These are phyloP conservation scores for Micoletzkya japonica DNA, from an alignment of 2,888 invertebrate genomes.

Conservation along the genomic window DNA sequence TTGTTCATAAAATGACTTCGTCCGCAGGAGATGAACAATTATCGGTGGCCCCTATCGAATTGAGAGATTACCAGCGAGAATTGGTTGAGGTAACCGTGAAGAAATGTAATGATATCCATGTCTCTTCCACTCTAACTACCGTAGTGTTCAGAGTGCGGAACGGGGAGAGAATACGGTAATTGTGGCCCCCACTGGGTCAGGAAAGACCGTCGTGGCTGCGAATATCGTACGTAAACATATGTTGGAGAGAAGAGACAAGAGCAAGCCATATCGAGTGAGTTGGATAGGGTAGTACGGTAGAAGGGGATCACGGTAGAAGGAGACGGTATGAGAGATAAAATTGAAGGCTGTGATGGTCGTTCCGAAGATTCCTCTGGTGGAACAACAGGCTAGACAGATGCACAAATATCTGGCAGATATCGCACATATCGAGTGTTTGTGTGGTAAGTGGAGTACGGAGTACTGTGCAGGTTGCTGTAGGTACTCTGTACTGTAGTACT, in stretches of 20 bases:
- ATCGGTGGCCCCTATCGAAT: neutral
- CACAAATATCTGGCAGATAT: slow-evolving; percentile 15
- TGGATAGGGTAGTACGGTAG: neutral
- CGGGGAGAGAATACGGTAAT: slow-evolving; percentile 51
- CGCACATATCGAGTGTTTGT: neutral
- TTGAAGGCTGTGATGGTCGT: slow-evolving; percentile 48
- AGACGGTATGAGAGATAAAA: no score
- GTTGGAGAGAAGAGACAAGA: slow-evolving; percentile 19
- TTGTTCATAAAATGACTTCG: no score
- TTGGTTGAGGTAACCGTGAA: neutral
- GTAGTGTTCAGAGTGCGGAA: slow-evolving; percentile 31
- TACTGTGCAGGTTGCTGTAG: neutral
- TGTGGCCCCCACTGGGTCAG: slow-evolving; percentile 61
- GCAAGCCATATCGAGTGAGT: slow-evolving; percentile 37
- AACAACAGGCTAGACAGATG: slow-evolving; percentile 43
- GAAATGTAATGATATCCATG: neutral
- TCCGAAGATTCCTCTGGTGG: slow-evolving; percentile 59
- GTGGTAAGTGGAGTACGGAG: neutral
- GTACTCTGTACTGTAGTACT: no score
- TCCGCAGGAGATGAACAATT: slow-evolving; percentile 10
- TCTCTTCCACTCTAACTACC: no score
- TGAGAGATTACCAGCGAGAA: slow-evolving; percentile 11
- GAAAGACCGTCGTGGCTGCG: slow-evolving; percentile 59
- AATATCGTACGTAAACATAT: slow-evolving; percentile 54
- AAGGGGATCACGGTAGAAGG: no score